Base-by-base conservation (phyloP, 2,888 invertebrate genomes). In the Drosophila fulvimacula region DNA sequence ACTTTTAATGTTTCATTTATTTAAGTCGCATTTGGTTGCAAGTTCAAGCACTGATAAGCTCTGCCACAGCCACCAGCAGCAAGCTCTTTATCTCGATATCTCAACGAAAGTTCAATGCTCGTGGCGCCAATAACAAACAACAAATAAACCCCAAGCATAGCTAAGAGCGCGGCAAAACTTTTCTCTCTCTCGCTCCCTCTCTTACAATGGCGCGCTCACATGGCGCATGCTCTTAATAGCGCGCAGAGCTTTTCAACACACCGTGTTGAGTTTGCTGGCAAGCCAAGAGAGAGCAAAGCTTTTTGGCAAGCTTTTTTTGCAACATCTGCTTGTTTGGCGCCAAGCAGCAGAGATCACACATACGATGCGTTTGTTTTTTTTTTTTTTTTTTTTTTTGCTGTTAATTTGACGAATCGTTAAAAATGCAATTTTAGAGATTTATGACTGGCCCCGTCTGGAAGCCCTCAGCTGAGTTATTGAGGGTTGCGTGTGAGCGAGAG, bases 21-120 rank as follows among this genome's bases (percentile, higher is more conserved):
- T 41, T 15, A 32, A 42, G 24, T 34, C 38, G 27, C 19, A 41
- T 46, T 66, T 27, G n/a, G 39, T n/a, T 30, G 41, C 75, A 79
- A 82, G 81, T 79, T 79, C 76, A 82, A 72, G 56, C 67, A 56
- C 69, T 86, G 84, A 83, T 81, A 86, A 75, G 69, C 72, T 83
- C n/a, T 41, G 46, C 11, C 46, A 0, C 48, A 19, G 56, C 62
- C 42, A 38, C 52, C 39, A 38, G 49, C 42, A 51, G 51, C 56
- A 51, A 49, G 49, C 51, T 49, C 34, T 55, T 55, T 61, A 52
- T 63, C 63, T 53, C 48, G 62, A 51, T 53, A 67, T 66, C 61
- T 57, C 46, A 52, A 52, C 57, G 36, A 82, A 81, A 83, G 82
- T 83, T 83, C 89, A 89, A 73, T 73, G 88, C 81, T 74, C 85